Conservation (phyloP, 2,888 invertebrate genomes). For the Dryocosmus kuriphilus region DNA sequence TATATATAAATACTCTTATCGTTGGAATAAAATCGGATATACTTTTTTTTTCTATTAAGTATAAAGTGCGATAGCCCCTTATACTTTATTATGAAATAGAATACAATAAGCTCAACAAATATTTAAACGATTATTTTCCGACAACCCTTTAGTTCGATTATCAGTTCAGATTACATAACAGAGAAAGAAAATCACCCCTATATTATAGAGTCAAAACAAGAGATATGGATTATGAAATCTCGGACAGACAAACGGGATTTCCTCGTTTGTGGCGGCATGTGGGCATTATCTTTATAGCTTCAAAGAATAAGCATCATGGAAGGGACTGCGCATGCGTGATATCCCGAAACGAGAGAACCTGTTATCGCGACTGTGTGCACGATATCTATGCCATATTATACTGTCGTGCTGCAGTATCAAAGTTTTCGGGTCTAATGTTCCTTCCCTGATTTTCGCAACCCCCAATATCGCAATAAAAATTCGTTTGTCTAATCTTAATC, state of each 20-base stretch:
- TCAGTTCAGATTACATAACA: neutral
- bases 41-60: too few species aligned
- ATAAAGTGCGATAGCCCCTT: too few species aligned
- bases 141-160: neutral
- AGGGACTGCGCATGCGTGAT: conserved; percentile 51
- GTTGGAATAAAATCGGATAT: too few species aligned
- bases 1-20: too few species aligned
- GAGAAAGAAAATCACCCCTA: neutral
- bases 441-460: neutral
- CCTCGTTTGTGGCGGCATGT: conserved; percentile 55
- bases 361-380: neutral
- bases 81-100: too few species aligned
- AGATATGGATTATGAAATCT: conserved; percentile 6
- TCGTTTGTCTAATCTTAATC: too few species aligned
- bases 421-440: neutral
- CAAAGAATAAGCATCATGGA: conserved; percentile 43
- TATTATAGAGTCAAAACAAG: neutral
- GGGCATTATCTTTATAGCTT: conserved; percentile 71
- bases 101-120: too few species aligned
- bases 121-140: neutral
- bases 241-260: conserved; percentile 4
- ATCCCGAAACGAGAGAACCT: conserved; percentile 28
- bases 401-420: neutral
- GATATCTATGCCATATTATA: conserved; percentile 37
- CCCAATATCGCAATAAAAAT: neutral